Conservation (phyloP, 2,797 vertebrate genomes). For the Mormyrus hasselquistii region DNA sequence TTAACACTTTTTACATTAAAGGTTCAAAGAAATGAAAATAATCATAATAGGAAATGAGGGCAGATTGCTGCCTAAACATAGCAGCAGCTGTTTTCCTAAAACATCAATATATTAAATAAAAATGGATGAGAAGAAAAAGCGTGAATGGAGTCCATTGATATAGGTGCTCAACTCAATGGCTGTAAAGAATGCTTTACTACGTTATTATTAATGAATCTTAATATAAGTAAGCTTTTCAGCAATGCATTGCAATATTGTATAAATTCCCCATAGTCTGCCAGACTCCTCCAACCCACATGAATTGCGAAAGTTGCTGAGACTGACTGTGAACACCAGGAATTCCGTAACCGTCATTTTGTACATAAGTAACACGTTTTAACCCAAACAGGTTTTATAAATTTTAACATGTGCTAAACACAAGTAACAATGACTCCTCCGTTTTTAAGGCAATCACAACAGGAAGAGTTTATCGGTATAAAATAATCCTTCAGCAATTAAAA, state of each 20-base stretch:
- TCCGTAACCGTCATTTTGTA: neutral
- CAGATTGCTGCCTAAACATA: neutral
- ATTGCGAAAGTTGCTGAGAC: neutral
- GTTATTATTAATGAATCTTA: neutral
- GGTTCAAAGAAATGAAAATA: neutral
- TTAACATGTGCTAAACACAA: neutral
- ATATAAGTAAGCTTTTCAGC: neutral
- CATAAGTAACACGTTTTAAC: neutral
- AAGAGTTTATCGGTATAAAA: neutral
- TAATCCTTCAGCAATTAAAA: neutral
- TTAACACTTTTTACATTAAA: neutral
- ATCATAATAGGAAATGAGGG: neutral
- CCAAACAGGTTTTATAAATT: neutral
- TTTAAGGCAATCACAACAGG: neutral
- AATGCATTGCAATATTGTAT: neutral
- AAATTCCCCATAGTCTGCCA: neutral
- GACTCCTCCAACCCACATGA: neutral
- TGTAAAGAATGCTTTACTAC: neutral
- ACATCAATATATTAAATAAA: neutral
- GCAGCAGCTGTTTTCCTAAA: neutral
- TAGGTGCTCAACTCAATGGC: neutral
- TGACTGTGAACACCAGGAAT: neutral
- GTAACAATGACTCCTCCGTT: neutral
- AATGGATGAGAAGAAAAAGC: neutral
- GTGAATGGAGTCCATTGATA: neutral